Conservation (phyloP, 30 jellyfish, hydroid and myxozoan species). For the Calvadosia cruxmelitensis region DNA sequence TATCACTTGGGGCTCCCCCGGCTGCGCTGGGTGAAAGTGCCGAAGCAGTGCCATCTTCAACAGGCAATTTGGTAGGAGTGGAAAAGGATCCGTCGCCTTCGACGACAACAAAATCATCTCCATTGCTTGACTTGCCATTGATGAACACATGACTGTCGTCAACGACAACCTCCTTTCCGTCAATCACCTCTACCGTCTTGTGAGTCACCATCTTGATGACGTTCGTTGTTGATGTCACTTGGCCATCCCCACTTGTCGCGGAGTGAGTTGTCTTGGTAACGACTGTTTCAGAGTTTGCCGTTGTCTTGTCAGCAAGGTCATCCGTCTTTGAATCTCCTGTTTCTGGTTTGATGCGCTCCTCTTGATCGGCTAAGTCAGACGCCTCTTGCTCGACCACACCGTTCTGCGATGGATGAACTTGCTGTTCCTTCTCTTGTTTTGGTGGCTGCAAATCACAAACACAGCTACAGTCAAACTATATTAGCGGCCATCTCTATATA, state of each 20-base stretch:
- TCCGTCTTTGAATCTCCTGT: neutral
- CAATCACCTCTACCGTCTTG: slow-evolving; percentile 46
- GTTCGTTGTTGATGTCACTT: slow-evolving; percentile 14
- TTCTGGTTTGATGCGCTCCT: neutral
- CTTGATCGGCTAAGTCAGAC: neutral
- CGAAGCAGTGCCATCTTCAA: neutral
- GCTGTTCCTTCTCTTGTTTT: neutral
- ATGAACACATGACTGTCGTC: slow-evolving; percentile 44
- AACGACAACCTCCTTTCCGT: slow-evolving; percentile 38
- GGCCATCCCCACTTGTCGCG: neutral
- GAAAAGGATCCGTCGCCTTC: slow-evolving; percentile 19
- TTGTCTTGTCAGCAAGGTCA: neutral
- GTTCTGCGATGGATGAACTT: neutral
- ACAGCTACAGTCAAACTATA: neutral
- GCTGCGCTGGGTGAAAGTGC: neutral
- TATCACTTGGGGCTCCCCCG: neutral
- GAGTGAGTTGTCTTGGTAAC: neutral
- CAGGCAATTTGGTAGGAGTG: neutral
- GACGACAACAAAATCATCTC: slow-evolving; percentile 40
- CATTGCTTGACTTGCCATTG: slow-evolving; percentile 26
- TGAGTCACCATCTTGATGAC: slow-evolving; percentile 41
- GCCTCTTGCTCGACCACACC: neutral
- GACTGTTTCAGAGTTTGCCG: neutral
- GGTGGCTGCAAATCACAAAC: neutral
- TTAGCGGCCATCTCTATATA: too few relatives aligned